Percentiles rank a stretch among this genome's conserved stretches.
These are phyloP conservation scores for Rhinogobius similis DNA, from an alignment of 2,113 vertebrate species.

Conservation along the genomic window DNA sequence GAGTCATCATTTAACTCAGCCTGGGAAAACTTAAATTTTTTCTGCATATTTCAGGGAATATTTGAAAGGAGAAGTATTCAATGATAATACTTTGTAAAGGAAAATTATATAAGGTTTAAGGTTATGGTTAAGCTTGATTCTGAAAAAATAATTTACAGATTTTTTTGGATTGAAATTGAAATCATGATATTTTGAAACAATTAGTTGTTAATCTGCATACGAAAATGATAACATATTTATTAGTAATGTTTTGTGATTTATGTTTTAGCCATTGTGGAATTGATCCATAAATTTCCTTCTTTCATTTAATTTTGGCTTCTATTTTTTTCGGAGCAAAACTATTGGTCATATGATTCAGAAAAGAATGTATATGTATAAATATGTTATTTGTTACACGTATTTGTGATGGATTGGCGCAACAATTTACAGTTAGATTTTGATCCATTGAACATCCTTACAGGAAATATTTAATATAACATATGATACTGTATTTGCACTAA, in stretches of 20 bases:
- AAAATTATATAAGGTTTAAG: too few species aligned
- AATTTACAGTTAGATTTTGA: background rate
- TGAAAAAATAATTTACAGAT: too few species aligned
- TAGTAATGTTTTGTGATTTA: background rate
- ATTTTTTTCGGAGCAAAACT: background rate
- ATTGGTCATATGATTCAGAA: background rate
- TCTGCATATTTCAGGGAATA: background rate
- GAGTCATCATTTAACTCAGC: conserved; percentile 42
- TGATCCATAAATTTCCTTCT: background rate
- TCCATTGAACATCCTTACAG: background rate
- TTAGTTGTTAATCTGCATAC: too few species aligned
- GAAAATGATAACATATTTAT: too few species aligned
- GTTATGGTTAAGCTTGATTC: too few species aligned
- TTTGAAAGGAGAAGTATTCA: background rate
- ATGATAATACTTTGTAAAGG: too few species aligned
- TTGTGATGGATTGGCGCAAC: background rate
- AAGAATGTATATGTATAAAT: too few species aligned
- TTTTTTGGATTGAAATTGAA: too few species aligned
- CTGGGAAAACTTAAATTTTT: conserved; percentile 9
- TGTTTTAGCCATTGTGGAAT: background rate
- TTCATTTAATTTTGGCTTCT: background rate
- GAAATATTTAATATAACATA: too few species aligned
- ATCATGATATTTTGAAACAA: too few species aligned
- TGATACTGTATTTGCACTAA: background rate
- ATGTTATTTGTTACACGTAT: too few species aligned